Conservation (phyloP, 2,888 invertebrate genomes). For the Abrostola triplasia region DNA sequence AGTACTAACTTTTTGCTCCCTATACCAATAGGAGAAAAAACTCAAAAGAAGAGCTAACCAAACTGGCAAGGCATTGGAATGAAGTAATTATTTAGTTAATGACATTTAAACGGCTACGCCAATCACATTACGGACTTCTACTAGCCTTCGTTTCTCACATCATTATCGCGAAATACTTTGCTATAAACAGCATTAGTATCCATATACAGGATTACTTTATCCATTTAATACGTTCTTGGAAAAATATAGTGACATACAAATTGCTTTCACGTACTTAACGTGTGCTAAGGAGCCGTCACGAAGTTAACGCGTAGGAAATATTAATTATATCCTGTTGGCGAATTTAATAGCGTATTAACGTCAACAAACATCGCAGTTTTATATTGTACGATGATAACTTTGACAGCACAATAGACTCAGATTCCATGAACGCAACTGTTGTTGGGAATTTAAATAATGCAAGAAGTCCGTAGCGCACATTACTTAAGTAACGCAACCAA, state of each 20-base stretch:
- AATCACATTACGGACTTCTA: constrained; percentile 34
- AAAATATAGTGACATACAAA: constrained; percentile 63
- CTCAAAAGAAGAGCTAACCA: constrained; percentile 12
- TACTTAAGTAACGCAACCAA: constrained; percentile 29
- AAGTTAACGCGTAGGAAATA: constrained; percentile 69
- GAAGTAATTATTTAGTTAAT: constrained; percentile 46
- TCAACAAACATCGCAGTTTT: constrained; percentile 41
- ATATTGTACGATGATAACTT: constrained; percentile 63
- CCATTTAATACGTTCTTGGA: constrained; percentile 53
- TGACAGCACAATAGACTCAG: constrained; percentile 69
- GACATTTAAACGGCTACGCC: constrained; percentile 36
- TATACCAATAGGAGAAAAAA: constrained; percentile 10
- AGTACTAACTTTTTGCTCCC: not conserved
- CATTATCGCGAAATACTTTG: constrained; percentile 42
- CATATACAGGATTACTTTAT: constrained; percentile 49
- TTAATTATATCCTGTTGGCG: constrained; percentile 69
- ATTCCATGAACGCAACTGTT: constrained; percentile 46
- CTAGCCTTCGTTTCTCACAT: constrained; percentile 40
- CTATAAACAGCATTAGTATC: constrained; percentile 32
- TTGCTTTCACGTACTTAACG: constrained; percentile 66
- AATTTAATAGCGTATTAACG: constrained; percentile 57
- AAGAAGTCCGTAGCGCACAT: constrained; percentile 25
- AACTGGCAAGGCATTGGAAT: constrained; percentile 34
- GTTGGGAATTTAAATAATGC: constrained; percentile 46
- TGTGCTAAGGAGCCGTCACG: constrained; percentile 43